Conservation (phyloP, 2,797 vertebrate species). For the Amniataba percoides region DNA sequence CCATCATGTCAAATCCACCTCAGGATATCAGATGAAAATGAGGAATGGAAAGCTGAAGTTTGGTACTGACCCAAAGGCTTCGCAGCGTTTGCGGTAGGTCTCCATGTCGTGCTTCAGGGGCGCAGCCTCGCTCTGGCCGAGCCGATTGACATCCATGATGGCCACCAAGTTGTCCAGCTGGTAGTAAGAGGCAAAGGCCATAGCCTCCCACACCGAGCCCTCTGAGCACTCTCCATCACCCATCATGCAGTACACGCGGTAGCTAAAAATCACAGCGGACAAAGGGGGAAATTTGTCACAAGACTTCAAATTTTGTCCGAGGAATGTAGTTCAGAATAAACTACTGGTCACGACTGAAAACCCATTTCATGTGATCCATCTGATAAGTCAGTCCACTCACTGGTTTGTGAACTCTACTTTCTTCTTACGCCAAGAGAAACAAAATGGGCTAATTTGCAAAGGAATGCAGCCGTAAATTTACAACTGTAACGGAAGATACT, state of each 20-base stretch:
- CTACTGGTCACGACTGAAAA: not conserved
- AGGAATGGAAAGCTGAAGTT: not conserved
- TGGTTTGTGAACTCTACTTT: not conserved
- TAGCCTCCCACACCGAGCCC: constrained; percentile 92
- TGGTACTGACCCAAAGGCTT: constrained; percentile 89
- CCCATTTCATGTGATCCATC: not conserved
- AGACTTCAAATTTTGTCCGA: not conserved
- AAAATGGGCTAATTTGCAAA: not conserved
- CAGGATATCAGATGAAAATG: too few relatives aligned
- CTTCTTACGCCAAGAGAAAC: not conserved
- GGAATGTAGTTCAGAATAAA: not conserved
- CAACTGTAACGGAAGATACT: too few relatives aligned
- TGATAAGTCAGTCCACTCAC: not conserved
- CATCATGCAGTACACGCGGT: constrained; percentile 91
- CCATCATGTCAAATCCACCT: not conserved
- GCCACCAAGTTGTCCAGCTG: constrained; percentile 90
- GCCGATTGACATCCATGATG: constrained; percentile 89
- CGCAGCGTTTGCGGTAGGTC: constrained; percentile 87
- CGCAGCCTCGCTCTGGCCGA: constrained; percentile 88
- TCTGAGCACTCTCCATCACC: constrained; percentile 90
- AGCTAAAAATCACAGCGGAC: constrained; percentile 77
- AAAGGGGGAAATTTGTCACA: not conserved
- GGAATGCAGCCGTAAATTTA: too few relatives aligned
- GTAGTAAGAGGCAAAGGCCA: constrained; percentile 91
- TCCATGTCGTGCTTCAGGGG: constrained; percentile 87